Conservation (phyloP, 2,113 vertebrate species). For the Nyctibius bracteatus region DNA sequence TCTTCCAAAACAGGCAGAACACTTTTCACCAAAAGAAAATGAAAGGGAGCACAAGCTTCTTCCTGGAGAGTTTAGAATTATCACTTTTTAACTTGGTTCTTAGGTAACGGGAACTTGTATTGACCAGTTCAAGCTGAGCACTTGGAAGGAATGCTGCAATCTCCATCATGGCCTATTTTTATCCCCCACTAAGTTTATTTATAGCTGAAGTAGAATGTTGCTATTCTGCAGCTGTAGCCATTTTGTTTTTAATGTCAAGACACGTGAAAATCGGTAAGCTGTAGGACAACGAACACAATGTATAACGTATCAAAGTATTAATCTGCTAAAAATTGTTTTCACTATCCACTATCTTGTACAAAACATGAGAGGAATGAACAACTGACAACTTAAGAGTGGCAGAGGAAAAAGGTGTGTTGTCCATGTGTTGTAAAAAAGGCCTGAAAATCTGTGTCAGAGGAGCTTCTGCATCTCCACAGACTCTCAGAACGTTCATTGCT, state of each 20-base stretch:
- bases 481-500: background rate
- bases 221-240: background rate
- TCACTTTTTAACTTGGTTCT: background rate
- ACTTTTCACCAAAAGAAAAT: background rate
- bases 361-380: background rate
- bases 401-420: background rate
- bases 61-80: background rate
- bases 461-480: background rate
- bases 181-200: background rate
- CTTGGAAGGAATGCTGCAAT: background rate
- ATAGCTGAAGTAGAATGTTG: background rate
- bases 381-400: background rate
- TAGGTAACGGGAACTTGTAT: background rate
- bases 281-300: background rate
- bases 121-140: background rate
- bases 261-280: background rate
- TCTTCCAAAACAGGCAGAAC: background rate
- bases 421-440: rapidly evolving
- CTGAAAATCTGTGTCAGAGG: background rate
- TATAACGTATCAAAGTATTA: background rate
- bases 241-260: background rate
- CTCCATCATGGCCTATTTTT: background rate
- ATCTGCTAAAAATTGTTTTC: background rate
- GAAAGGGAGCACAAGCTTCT: background rate
- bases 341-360: background rate